phyloP scores from a whole-genome alignment of 2,888 invertebrate species.

The Cephalotes varians region DNA sequence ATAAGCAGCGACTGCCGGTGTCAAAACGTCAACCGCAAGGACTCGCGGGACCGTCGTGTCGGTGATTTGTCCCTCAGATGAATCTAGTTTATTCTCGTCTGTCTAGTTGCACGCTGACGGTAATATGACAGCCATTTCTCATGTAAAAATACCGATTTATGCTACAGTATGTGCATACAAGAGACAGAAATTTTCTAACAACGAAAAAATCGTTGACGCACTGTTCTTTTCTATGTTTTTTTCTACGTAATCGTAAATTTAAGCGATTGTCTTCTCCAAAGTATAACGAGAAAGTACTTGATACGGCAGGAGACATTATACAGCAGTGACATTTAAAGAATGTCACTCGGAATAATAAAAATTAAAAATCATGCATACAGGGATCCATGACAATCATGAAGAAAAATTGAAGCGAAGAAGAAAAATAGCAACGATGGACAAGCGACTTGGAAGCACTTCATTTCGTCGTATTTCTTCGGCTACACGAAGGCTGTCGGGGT shows the following conservation, averaged over 20 bases:
- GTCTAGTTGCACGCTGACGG: background rate
- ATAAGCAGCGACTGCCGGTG: slow-evolving; percentile 76
- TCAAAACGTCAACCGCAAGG: slow-evolving; percentile 77
- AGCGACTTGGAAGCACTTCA: slow-evolving; percentile 37
- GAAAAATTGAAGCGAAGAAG: slow-evolving; percentile 26
- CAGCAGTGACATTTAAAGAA: slow-evolving; percentile 13
- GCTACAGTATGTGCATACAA: background rate
- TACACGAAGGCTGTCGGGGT: background rate
- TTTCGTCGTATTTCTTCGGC: slow-evolving; percentile 32
- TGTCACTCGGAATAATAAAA: background rate
- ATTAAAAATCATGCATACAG: slow-evolving; percentile 13
- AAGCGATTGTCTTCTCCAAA: background rate
- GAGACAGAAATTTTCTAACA: background rate
- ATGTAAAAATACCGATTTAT: slow-evolving; percentile 7
- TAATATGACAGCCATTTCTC: slow-evolving; percentile 3
- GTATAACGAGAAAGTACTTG: background rate
- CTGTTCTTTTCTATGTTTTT: background rate
- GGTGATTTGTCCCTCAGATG: slow-evolving; percentile 63
- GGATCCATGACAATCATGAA: background rate
- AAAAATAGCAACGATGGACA: slow-evolving; percentile 44
- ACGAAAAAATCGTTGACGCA: background rate
- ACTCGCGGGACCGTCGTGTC: slow-evolving; percentile 62
- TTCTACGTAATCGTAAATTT: background rate
- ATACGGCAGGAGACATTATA: background rate
- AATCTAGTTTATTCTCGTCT: slow-evolving; percentile 53